Base-by-base conservation (phyloP, 2,113 vertebrate species). In the Anguilla japonica region DNA sequence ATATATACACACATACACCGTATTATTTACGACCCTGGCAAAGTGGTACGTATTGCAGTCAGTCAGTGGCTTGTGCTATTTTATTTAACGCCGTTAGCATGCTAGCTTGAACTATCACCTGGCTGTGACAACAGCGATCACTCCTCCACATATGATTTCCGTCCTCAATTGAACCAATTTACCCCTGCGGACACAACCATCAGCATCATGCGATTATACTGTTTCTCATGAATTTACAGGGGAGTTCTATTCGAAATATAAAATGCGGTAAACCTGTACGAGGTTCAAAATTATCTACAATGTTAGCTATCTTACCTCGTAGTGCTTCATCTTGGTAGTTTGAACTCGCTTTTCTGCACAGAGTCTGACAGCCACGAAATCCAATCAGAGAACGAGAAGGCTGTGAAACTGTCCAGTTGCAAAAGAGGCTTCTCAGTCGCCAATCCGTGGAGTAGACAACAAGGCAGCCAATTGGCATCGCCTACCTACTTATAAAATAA, bases 281-380 rank as follows among this genome's bases (percentile, higher is more conserved):
- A 75, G 71, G 11, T 75, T 6, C n/a, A 11, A 67, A 34, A 75
- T 75, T 75, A 29, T 86, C 82, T 90, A 5, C 18, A 43, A 89
- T 67, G 86, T 56, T 20, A 67, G 18, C 6, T 63, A 84, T 53
- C 94, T 95, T 87, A 96, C 96, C 95, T 96, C 96, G 94, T 95
- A 96, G 91, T 96, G 96, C 95, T 96, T 96, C 96, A 96, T 96
- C 91, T 92, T 93, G n/a, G 86, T 87, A 92, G 87, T 87, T 83
- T 89, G 85, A 89, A 91, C 92, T 90, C 92, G 50, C 92, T 91
- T 85, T 91, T 89, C 86, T 80, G 87, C 84, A 34, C 34, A 41
- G 29, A 92, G 92, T 92, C 78, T 90, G 92, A 94, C 92, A 89
- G 79, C 0, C 22, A 1, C 18, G 26, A 0, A 6, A 9, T 85